Evolutionary conservation across 2,888 invertebrate species (phyloP).

Genomic region (Julus scanicus): DNA sequence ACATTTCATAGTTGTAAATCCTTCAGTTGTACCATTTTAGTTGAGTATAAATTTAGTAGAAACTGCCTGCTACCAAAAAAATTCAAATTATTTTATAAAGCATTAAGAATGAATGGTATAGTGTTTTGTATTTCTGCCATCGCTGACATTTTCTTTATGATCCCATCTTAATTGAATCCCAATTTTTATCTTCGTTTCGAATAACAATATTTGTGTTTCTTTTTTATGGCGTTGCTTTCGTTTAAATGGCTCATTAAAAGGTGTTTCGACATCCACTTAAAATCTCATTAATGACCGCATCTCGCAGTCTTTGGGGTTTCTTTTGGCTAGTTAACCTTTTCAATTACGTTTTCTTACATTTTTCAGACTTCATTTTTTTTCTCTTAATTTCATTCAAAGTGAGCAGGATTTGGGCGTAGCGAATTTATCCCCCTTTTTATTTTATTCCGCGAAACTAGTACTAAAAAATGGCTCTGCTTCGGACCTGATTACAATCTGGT

Average conservation of each 20-base stretch:
- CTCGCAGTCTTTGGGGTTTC: background rate
- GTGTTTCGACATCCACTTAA: background rate
- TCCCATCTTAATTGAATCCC: too few species aligned
- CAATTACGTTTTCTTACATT: background rate
- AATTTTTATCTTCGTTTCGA: too few species aligned
- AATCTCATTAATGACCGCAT: background rate
- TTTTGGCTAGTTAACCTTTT: background rate
- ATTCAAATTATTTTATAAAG: too few species aligned
- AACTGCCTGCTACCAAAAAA: too few species aligned
- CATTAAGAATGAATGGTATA: too few species aligned
- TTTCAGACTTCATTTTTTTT: background rate
- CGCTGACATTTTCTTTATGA: too few species aligned
- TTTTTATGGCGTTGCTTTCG: background rate
- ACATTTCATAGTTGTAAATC: too few species aligned
- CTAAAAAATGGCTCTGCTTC: background rate
- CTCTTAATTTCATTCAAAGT: background rate
- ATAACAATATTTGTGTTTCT: background rate
- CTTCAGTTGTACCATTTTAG: too few species aligned
- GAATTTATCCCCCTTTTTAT: too few species aligned
- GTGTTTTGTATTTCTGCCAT: too few species aligned
- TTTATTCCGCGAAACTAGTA: background rate
- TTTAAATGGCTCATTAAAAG: background rate
- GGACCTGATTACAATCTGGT: constrained; percentile 8
- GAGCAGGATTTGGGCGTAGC: background rate
- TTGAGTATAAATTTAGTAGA: too few species aligned